phyloP scores from a whole-genome alignment of 2,888 invertebrate genomes.

The Chrysolina haemoptera region DNA sequence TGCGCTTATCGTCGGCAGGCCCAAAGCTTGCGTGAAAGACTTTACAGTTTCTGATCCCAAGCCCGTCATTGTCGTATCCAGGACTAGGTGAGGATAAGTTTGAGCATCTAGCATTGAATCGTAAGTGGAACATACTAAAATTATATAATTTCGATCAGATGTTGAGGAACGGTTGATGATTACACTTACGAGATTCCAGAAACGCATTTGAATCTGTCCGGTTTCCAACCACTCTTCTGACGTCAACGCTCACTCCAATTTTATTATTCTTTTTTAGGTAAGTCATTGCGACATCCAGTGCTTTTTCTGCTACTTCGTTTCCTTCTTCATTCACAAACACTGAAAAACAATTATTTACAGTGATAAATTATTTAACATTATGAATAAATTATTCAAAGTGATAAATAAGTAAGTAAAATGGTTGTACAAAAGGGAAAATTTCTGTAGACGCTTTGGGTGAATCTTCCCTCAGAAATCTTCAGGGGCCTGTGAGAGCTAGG shows the following conservation, averaged over 20 bases:
- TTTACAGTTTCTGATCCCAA: conserved; percentile 88
- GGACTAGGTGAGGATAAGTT: conserved; percentile 82
- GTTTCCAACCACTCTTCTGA: conserved; percentile 78
- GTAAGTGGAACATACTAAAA: conserved; percentile 82
- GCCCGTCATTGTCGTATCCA: conserved; percentile 88
- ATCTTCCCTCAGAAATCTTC: no score
- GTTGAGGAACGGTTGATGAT: not conserved
- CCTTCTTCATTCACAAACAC: conserved; percentile 84
- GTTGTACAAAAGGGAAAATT: no score
- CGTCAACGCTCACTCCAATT: conserved; percentile 77
- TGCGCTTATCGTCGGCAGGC: conserved; percentile 86
- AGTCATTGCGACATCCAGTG: conserved; percentile 80
- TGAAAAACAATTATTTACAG: conserved; percentile 64
- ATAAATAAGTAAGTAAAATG: no score
- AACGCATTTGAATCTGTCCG: conserved; percentile 81
- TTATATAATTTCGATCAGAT: conserved; percentile 22
- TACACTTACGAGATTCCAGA: conserved; percentile 78
- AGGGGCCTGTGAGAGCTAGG: no score
- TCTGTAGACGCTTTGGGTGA: no score
- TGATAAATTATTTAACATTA: no score
- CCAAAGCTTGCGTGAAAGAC: conserved; percentile 85
- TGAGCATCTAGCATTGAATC: conserved; percentile 77
- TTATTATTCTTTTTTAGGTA: conserved; percentile 80
- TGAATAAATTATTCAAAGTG: no score
- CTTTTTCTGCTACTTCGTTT: conserved; percentile 80